Evolutionary conservation across 1,140 invertebrate species (phyloP), one percentile per base, ranked within the genome.

Genomic region (Drosophila athabasca): DNA sequence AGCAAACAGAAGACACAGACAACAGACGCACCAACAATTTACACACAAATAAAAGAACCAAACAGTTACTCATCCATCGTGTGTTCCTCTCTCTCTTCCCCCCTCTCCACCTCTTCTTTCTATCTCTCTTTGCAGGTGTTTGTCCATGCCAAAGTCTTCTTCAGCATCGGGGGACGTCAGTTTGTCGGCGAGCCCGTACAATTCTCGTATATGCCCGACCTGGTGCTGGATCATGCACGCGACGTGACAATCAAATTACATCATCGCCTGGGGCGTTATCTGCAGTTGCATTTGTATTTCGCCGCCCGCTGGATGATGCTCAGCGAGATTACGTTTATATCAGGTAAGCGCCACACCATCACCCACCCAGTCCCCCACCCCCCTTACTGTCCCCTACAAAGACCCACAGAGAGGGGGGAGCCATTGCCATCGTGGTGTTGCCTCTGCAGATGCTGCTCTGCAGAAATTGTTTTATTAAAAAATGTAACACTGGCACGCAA

Each of bases 251-350:
- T 98, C 79, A 95, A 95, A 82, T 93, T 98, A 46, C 95, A 96
- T 82, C 94, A 97, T 82, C 93, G 95, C 35, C 93, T 96, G 22
- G 97, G 95, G 50, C 93, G 94, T 62, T 96, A 94, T 90, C 92
- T 97, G 35, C 96, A 96, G 90, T 92, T 97, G 45, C 95, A 96
- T 82, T 93, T 98, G 26, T 96, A 95, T 92, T 98, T 98, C 90
- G 95, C 96, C 50, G 93, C 95, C 6, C 93, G 94, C 69, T 98
- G 97, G 97, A 95, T 98, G 75, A 94, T 98, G 93, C 94, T 98
- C 71, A 97, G 96, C 87, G 97, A 98, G 92, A 94, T 98, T 53
- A 94, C 94, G 59, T 96, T 96, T 81, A 94, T 95, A 87, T 96
- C 95, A 76, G 95, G 95, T 96, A 92, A 94, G 93, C 91, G 53